A percentile compares a stretch with the other conserved stretches of the same genome.
These are phyloP conservation scores for Napeogenes sylphis DNA, from an alignment of 2,888 invertebrate genomes.

Conservation along the genomic window DNA sequence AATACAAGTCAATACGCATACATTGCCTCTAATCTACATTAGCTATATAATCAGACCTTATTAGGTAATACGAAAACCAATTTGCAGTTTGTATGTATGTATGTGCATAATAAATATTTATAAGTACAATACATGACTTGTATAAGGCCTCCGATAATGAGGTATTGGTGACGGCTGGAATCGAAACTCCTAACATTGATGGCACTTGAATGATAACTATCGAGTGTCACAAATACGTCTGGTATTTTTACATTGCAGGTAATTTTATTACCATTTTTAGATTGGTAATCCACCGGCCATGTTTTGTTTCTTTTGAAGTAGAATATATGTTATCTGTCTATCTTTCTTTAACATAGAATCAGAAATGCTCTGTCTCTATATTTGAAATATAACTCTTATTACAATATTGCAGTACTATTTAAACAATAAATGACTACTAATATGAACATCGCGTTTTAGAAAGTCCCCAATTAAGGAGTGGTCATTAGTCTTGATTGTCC, in stretches of 20 bases:
- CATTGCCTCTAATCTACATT: background rate
- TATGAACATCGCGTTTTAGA: constrained; percentile 9
- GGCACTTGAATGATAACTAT: constrained; percentile 24
- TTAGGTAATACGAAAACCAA: constrained; percentile 20
- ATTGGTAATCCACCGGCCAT: background rate
- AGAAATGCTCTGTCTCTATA: too few species aligned
- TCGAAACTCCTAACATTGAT: constrained; percentile 13
- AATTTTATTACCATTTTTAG: background rate
- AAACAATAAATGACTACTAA: too few species aligned
- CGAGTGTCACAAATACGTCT: constrained; percentile 24
- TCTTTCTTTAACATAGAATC: background rate
- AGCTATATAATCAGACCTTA: background rate
- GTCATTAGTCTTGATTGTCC: constrained; percentile 19
- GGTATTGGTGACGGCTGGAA: constrained; percentile 20
- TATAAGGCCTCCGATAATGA: constrained; percentile 27
- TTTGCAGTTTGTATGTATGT: constrained; percentile 23
- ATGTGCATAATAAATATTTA: constrained; percentile 25
- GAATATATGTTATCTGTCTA: background rate
- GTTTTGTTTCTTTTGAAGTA: background rate
- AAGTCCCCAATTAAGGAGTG: constrained; percentile 20
- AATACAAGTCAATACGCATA: too few species aligned
- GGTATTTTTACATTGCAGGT: constrained; percentile 11
- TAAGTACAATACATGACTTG: constrained; percentile 21
- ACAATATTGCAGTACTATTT: too few species aligned
- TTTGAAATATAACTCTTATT: background rate